Evolutionary conservation across 1,140 invertebrate species (phyloP), one percentile per base, ranked within the genome.

Genomic region (Lasioglossum albipes): DNA sequence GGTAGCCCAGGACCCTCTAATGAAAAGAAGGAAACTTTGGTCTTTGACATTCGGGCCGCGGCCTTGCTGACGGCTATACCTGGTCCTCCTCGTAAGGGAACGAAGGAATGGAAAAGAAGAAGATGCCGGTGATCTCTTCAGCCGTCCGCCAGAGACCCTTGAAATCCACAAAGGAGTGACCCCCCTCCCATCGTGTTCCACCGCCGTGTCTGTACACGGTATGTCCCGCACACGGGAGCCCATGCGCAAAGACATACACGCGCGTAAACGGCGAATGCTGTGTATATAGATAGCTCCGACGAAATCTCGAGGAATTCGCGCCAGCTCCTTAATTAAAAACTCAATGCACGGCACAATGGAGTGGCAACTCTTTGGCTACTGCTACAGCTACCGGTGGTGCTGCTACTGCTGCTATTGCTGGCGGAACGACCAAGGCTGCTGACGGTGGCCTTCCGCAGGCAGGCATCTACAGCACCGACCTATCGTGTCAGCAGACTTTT

Each of bases 1-100:
- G 81, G 82, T 74, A 84, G 79, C 79, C 13, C 79, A 80, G 79
- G 54, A 80, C 61, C 81, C 87, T 84, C 84, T 89, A 87, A 91
- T 91, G 89, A 91, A 89, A 89, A 91, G 91, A 89, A 91, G 84
- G 83, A 89, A 89, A 88, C 84, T 90, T 90, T 88, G 71, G 83
- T 90, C 88, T 92, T 91, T 92, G 89, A 90, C 84, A 90, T 84
- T 83, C 70, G 81, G 70, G 41, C 85, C 62, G 73, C 73, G 69
- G 84, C 71, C 77, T 86, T 75, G 85, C 79, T 79, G 74, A 73
- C 68, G 82, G 84, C 67, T 75, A 68, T 86, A 75, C 73, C 86
- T 72, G 82, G 64, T 79, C 45, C 75, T 82, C 83, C 75, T 84
- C 83, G 83, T 82, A 87, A 36, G 73, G 70, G 81, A 59, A 84